These are phyloP conservation scores for Trachelus tabidus DNA, from an alignment of 2,888 invertebrate genomes.

Conservation along the genomic window DNA sequence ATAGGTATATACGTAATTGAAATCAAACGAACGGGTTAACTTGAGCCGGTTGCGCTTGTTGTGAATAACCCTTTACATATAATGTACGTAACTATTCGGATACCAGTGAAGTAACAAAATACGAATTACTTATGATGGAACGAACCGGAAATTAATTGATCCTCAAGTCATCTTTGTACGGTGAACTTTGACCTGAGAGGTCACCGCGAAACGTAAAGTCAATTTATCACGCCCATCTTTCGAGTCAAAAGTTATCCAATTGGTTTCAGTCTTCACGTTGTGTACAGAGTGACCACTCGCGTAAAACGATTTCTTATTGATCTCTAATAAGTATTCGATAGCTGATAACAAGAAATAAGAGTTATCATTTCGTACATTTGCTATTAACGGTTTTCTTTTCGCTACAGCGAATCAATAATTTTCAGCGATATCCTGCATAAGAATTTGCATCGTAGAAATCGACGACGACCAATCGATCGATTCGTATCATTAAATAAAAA, in stretches of 20 bases:
- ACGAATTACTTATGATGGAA: not conserved
- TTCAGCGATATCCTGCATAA: not conserved
- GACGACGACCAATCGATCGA: not conserved
- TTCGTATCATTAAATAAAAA: not conserved
- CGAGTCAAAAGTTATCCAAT: not conserved
- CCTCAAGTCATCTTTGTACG: not conserved
- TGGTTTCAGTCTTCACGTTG: not conserved
- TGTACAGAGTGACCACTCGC: too few relatives aligned
- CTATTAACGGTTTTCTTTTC: not conserved
- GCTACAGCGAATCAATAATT: not conserved
- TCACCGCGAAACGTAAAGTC: not conserved
- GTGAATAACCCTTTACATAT: not conserved
- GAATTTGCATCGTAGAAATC: not conserved
- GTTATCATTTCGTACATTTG: not conserved
- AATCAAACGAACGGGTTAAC: not conserved
- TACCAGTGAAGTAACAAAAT: not conserved
- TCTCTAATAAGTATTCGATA: constrained; percentile 21
- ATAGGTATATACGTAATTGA: too few relatives aligned
- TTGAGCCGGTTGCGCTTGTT: not conserved
- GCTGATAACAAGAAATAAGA: not conserved
- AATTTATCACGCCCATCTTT: not conserved
- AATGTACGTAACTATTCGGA: not conserved
- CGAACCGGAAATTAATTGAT: not conserved
- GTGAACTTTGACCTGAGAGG: not conserved
- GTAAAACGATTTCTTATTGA: too few relatives aligned